Base-by-base conservation (phyloP, 2,113 vertebrate species). In the Zosterops pallidus region DNA sequence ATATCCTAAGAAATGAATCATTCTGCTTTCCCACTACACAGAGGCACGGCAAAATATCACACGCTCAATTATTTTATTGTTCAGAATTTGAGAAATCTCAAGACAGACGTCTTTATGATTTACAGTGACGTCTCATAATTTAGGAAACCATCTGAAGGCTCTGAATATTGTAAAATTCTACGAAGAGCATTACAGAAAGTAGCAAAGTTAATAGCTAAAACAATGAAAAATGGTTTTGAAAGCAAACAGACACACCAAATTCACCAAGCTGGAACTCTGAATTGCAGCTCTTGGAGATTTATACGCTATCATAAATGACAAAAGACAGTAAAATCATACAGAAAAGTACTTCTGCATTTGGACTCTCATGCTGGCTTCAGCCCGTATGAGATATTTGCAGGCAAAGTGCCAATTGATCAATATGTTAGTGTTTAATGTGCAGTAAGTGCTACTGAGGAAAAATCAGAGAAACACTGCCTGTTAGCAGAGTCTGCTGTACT, bases 341-440 rank as follows among this genome's bases (percentile, higher is more conserved):
- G 68, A 81, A 75, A 75, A 92, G 31, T 60, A 90, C 24, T 89
- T 72, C 50, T 74, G 50, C 52, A 46, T 77, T 92, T 94, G 65
- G 79, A 83, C 63, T 65, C 59, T 77, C 44, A 37, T 31, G 64
- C 31, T 93, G 92, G 75, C 90, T 78, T 83, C 59, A 83, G 6
- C 26, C 41, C 41, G 75, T 83, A 53, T 35, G 64, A 88, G 93
- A 94, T 64, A 94, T 7, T 60, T 9, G 9, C 41, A 89, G 90
- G 90, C 94, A 90, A 60, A 1, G 1, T 26, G 68, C 83, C 96
- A 95, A 42, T 1, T 78, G 88, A 96, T 94, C 82, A 91, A 41
- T 94, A 93, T 75, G 87, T 93, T 86, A 86, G 28, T 47, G 78
- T 92, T 95, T 95, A 96, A 93, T 46, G 56, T 33, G 37, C 79